Base-by-base conservation (phyloP, 1,140 invertebrate genomes). In the Maniola jurtina region DNA sequence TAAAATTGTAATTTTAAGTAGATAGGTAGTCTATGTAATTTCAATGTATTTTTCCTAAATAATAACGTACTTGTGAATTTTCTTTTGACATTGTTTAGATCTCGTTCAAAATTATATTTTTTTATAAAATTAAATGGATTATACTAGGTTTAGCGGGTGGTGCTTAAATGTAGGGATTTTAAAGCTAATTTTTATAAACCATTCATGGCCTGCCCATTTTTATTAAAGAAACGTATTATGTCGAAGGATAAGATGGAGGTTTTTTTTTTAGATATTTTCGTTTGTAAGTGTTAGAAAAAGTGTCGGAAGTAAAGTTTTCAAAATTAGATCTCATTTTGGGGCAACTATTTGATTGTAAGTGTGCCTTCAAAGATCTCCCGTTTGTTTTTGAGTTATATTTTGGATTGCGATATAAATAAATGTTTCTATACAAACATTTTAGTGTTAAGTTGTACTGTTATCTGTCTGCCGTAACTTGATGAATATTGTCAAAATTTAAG, bases 291-390 rank as follows among this genome's bases (percentile, higher is more conserved):
- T 70, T 66, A 64, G 64, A 70, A 63, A 68, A 66, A 66, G 59
- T 59, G 71, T 73, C 48, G 61, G 64, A 61, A 15, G 75, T 80
- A 72, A 73, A 81, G 79, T 81, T 89, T 81, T 86, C 78, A 84
- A 90, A 88, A 86, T 79, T 83, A 84, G 86, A 89, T 89, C 86
- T 89, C 86, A 89, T 84, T 78, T 77, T 77, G 68, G 73, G 81
- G 85, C 80, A 77, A 69, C 68, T 62, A 71, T 72, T 70, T 71
- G 70, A 73, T 71, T 70, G 62, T 35, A 59, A 64, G 63, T 68
- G 72, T 81, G 83, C 80, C 82, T 82, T 80, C 68, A 83, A 69
- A 79, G 85, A 88, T 89, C 84, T 89, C 85, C 77, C 77, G 73
- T 79, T 55, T 75, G 72, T 64, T 76, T 83, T 86, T 72, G 61